These are phyloP conservation scores for Platalea minor DNA, from an alignment of 2,797 vertebrate species.

Conservation along the genomic window DNA sequence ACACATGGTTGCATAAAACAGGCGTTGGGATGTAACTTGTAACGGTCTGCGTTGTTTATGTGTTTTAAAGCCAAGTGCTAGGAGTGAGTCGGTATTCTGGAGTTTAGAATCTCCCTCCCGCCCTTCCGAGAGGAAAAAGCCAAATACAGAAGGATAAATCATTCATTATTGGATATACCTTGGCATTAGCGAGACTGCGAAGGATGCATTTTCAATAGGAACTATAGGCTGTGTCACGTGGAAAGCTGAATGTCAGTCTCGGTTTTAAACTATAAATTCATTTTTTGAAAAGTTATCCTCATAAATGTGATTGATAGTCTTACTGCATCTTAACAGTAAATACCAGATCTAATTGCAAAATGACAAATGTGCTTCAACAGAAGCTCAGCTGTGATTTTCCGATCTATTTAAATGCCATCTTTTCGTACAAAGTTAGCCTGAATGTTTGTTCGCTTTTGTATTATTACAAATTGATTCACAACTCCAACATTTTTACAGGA, in stretches of 20 bases:
- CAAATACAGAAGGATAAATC: conserved; percentile 6
- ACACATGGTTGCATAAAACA: background rate
- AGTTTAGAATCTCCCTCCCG: background rate
- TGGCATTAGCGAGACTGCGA: background rate
- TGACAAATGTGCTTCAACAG: background rate
- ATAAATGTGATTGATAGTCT: background rate
- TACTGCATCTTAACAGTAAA: background rate
- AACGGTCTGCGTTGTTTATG: background rate
- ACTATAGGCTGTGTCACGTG: background rate
- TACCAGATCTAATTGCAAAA: background rate
- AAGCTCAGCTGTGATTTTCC: background rate
- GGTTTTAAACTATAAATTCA: background rate
- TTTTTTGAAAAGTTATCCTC: background rate
- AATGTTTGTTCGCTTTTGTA: background rate
- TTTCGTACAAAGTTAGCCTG: background rate
- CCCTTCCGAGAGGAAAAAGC: conserved; percentile 15
- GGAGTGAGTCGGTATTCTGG: background rate
- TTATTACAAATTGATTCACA: background rate
- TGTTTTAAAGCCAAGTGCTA: background rate
- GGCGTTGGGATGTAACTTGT: background rate
- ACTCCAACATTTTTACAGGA: background rate
- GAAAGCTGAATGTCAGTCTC: background rate
- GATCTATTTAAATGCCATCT: background rate
- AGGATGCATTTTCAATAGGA: background rate
- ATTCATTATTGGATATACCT: background rate